Evolutionary conservation across 1,140 invertebrate species (phyloP).

Genomic region (Rhyzopertha dominica): DNA sequence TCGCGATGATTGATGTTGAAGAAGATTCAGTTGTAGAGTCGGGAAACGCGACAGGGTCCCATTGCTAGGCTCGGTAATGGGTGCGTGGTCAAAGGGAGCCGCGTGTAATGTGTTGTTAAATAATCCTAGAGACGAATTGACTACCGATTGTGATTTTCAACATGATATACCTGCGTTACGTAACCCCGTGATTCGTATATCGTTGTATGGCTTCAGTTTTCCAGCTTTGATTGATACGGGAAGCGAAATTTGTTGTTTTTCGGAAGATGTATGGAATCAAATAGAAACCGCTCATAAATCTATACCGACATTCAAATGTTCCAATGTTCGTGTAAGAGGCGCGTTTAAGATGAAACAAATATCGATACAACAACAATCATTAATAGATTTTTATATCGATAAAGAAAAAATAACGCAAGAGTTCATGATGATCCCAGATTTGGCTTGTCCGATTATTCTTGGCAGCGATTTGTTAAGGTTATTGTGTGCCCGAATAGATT

Average conservation of each 20-base stretch:
- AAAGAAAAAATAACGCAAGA: not conserved
- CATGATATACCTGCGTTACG: no score
- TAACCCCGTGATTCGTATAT: not conserved
- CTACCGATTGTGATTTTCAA: no score
- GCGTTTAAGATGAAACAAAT: constrained; percentile 5
- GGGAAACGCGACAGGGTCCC: no score
- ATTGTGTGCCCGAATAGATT: not conserved
- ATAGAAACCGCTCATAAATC: not conserved
- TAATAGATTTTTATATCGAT: not conserved
- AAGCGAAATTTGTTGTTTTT: constrained; percentile 2
- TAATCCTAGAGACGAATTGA: no score
- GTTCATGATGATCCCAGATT: not conserved
- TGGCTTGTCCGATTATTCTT: not conserved
- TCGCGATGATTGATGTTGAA: no score
- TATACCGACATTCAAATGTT: constrained; percentile 2
- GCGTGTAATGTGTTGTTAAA: no score
- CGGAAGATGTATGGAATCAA: constrained; percentile 5
- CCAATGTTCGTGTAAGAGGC: not conserved
- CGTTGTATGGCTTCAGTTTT: constrained; percentile 3
- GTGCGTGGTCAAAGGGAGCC: no score
- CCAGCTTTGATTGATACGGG: constrained; percentile 1
- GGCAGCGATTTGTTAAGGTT: constrained; percentile 1
- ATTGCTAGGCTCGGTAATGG: no score
- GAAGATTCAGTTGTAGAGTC: no score
- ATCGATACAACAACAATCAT: not conserved